Conservation (phyloP, 2,888 invertebrate genomes). For the Stenoptilia bipunctidactyla region DNA sequence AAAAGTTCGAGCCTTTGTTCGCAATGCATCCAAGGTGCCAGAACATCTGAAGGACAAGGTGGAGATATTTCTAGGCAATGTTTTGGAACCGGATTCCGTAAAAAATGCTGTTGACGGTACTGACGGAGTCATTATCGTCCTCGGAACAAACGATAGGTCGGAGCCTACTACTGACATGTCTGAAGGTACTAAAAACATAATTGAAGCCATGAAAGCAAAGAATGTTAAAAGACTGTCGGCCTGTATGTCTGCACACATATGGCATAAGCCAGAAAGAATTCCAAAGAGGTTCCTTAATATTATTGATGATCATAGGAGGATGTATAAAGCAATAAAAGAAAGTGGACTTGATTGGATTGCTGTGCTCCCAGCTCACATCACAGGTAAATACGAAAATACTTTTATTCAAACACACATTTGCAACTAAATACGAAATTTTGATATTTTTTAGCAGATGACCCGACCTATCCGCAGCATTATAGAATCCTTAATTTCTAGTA, state of each 20-base stretch:
- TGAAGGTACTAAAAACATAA: constrained; percentile 82
- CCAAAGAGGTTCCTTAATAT: constrained; percentile 79
- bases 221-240: constrained; percentile 78
- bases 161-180: constrained; percentile 85
- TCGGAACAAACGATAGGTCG: constrained; percentile 84
- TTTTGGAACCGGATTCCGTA: constrained; percentile 79
- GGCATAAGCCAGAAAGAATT: constrained; percentile 80
- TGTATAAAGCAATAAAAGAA: constrained; percentile 77
- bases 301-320: constrained; percentile 83
- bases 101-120: constrained; percentile 76
- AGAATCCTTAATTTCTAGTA: too few relatives aligned
- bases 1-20: constrained; percentile 79
- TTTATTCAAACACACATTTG: too few relatives aligned
- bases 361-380: constrained; percentile 85
- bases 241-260: constrained; percentile 86
- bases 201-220: constrained; percentile 82
- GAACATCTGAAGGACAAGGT: constrained; percentile 75
- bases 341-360: constrained; percentile 81
- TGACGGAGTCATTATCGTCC: constrained; percentile 80
- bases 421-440: too few relatives aligned
- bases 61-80: constrained; percentile 81
- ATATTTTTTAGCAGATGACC: too few relatives aligned
- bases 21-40: constrained; percentile 79
- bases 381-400: constrained; percentile 71
- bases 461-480: too few relatives aligned